These are phyloP conservation scores for Prunella himalayana DNA, from an alignment of 2,113 vertebrate species.

Conservation along the genomic window DNA sequence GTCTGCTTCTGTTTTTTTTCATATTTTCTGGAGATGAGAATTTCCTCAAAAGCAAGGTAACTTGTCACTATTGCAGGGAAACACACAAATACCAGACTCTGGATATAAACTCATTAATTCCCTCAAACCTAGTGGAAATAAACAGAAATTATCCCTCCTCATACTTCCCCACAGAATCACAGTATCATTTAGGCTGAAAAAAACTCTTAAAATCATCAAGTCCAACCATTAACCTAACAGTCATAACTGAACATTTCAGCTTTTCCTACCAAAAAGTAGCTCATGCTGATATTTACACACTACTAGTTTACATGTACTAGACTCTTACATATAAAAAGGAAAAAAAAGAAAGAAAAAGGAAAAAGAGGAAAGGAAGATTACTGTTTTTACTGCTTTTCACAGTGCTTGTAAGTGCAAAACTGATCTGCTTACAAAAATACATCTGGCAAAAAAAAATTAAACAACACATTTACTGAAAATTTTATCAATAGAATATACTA, in stretches of 20 bases:
- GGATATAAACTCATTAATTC: background rate
- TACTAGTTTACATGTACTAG: background rate
- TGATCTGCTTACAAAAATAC: background rate
- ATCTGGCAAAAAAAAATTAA: background rate
- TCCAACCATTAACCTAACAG: background rate
- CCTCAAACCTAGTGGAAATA: background rate
- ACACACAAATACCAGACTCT: background rate
- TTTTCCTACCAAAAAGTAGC: background rate
- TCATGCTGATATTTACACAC: background rate
- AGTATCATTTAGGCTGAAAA: background rate
- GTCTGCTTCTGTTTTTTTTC: background rate
- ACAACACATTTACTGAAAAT: background rate
- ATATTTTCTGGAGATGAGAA: background rate
- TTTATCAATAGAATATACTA: background rate
- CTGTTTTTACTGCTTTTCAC: background rate
- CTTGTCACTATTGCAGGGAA: background rate
- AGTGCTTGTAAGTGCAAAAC: background rate
- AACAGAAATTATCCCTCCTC: background rate
- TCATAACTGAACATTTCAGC: background rate
- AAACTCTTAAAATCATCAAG: rapidly evolving
- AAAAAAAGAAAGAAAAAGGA: background rate
- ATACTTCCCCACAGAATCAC: background rate
- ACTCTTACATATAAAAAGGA: background rate
- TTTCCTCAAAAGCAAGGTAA: background rate
- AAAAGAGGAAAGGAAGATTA: background rate